Evolutionary conservation across 2,797 vertebrate species (phyloP).

Genomic region (Knipowitschia caucasica): DNA sequence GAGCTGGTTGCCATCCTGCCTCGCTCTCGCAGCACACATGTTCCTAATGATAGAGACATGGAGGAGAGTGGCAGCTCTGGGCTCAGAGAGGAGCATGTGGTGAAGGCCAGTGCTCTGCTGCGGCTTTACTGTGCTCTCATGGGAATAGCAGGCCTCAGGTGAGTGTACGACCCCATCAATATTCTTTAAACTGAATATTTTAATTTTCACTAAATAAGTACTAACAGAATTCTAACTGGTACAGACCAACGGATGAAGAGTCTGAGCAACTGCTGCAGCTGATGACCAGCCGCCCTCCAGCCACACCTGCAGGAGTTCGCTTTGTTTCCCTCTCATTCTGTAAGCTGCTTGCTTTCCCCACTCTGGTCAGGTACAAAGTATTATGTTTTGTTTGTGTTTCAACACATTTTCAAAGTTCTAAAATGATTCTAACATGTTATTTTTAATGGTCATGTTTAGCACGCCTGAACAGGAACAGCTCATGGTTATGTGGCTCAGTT

Average conservation of each 20-base stretch:
- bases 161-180: conserved; percentile 14
- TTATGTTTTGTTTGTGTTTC: background rate
- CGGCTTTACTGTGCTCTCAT: conserved; percentile 95
- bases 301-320: conserved; percentile 93
- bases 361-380: conserved; percentile 86
- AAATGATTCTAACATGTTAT: no score
- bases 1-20: conserved; percentile 95
- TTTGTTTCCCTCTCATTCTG: conserved; percentile 97
- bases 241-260: conserved; percentile 95
- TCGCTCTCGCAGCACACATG: conserved; percentile 85
- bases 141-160: conserved; percentile 98
- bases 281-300: conserved; percentile 96
- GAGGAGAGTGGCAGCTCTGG: conserved; percentile 83
- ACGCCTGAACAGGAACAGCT: conserved; percentile 96
- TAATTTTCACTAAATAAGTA: background rate
- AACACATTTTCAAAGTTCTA: background rate
- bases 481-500: conserved; percentile 98
- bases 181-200: background rate
- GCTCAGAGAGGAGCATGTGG: conserved; percentile 93
- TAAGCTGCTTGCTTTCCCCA: conserved; percentile 95
- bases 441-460: conserved; percentile 64
- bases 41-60: conserved; percentile 79
- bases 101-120: conserved; percentile 94
- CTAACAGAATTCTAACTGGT: background rate
- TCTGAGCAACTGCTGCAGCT: conserved; percentile 93